phyloP scores from a whole-genome alignment of 2,797 vertebrate genomes.

The Hirundo rustica region DNA sequence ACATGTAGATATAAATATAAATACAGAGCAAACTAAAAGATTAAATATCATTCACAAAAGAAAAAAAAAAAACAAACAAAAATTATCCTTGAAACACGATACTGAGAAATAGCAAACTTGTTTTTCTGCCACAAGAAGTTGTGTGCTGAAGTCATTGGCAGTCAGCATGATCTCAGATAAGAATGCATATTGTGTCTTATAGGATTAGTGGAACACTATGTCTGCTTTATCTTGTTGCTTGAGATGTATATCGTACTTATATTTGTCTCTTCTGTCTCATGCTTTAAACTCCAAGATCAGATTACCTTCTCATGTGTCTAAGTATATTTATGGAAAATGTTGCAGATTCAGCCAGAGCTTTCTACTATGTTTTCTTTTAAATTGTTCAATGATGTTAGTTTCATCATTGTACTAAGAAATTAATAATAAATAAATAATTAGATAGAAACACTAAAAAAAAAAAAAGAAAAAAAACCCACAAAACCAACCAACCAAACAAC shows the following conservation, averaged over 20 bases:
- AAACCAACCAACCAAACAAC: not conserved
- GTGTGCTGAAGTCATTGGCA: not conserved
- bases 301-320: not conserved
- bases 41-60: not conserved
- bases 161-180: not conserved
- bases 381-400: not conserved
- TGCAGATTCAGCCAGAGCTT: not conserved
- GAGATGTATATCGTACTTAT: not conserved
- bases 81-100: not conserved
- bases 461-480: too few species aligned
- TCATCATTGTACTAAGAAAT: not conserved
- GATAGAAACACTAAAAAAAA: not conserved
- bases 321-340: not conserved
- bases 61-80: not conserved
- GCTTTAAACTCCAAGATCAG: not conserved
- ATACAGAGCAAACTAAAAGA: not conserved
- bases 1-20: not conserved
- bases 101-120: not conserved
- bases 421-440: not conserved
- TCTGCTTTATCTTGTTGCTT: not conserved
- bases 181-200: not conserved
- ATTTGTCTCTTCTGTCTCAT: not conserved
- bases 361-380: not conserved
- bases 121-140: not conserved
- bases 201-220: not conserved